Base-by-base conservation (phyloP, 2,797 vertebrate species). In the Dendrocincla tyrannina region DNA sequence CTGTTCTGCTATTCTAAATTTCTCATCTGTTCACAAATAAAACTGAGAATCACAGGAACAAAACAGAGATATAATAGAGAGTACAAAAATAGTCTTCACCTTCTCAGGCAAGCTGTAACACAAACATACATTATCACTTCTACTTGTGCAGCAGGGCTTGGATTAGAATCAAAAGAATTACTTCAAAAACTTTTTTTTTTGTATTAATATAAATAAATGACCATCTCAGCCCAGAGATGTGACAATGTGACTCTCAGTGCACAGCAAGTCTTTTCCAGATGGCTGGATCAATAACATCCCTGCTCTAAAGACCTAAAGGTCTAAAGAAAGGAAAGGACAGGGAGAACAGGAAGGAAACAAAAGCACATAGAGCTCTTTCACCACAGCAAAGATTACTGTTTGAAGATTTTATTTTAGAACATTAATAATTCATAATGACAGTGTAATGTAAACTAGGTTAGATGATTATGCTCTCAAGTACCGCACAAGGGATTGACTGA, bases 391-490 rank as follows among this genome's bases (percentile, higher is more conserved):
- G 94, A 96, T 95, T 91, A 91, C 67, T 7, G 92, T 69, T 97
- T 90, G 88, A 95, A 95, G 94, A 97, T 95, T 95, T 96, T 93
- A 95, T 96, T 96, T 96, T 96, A 95, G 83, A 87, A 63, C 70
- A 76, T 93, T 91, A 97, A 97, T 97, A 93, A 96, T 97, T 96
- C 92, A 95, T 90, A 76, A 64, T 92, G 86, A 96, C 95, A 87
- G 88, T 94, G 93, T 95, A 97, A 96, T 85, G 80, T 97, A 97
- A 97, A 95, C 94, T 97, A 92, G 93, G 93, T 85, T 95, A 95
- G 91, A 91, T 81, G 93, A 96, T 91, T 94, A 78, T 89, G 62
- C 88, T 97, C 93, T 96, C 96, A 93, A 95, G 90, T 93, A 94
- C 92, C 92, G 92, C 89, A 78, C 42, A 58, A 93, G 92, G 82